A percentile compares a stretch with the other conserved stretches of the same genome.
Conservation (phyloP, 2,113 vertebrate genomes). For the Macrotis lagotis region DNA sequence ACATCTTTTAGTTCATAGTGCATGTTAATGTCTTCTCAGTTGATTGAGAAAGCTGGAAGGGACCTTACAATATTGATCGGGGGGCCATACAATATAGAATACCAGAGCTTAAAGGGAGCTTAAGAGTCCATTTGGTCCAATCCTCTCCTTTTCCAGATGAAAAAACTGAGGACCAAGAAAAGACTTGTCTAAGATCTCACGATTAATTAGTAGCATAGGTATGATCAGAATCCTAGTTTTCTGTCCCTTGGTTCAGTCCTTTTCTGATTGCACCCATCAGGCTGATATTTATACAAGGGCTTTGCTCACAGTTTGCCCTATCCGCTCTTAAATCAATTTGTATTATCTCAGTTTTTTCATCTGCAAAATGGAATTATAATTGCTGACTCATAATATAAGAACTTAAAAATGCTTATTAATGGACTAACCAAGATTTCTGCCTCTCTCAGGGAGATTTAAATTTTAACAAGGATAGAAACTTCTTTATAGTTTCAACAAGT, state of each 20-base stretch:
- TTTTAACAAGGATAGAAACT: neutral
- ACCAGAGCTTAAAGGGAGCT: neutral
- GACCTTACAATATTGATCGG: neutral
- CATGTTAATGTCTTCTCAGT: neutral
- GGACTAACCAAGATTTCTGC: neutral
- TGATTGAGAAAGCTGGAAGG: neutral
- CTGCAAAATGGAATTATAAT: neutral
- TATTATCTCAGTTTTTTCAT: neutral
- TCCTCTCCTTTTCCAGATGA: neutral
- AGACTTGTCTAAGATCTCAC: neutral
- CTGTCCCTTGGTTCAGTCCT: neutral
- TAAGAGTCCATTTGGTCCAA: neutral
- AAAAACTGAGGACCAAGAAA: neutral
- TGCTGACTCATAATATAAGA: neutral
- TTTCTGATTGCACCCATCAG: neutral
- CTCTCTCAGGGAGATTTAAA: neutral
- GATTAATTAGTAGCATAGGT: neutral
- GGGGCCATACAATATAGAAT: neutral
- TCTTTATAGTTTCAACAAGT: neutral
- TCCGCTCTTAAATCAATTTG: neutral
- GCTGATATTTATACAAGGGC: neutral
- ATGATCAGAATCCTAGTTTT: neutral
- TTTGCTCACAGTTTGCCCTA: neutral
- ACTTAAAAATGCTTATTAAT: neutral
- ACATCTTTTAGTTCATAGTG: neutral